These are phyloP conservation scores for Orestias chungarensis DNA, from an alignment of 2,797 vertebrate species.

Conservation along the genomic window DNA sequence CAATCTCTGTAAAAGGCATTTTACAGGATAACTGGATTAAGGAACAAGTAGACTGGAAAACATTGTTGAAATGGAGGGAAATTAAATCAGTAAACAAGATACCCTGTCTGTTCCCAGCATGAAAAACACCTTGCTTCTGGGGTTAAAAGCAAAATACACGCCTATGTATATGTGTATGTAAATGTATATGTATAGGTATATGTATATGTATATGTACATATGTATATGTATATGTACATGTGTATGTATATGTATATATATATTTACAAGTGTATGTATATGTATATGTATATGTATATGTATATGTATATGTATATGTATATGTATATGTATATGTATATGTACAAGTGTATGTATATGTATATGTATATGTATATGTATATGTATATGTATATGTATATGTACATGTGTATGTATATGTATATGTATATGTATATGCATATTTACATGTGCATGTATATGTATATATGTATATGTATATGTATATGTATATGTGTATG, in stretches of 20 bases:
- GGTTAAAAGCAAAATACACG: constrained; percentile 11
- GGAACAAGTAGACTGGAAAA: neutral
- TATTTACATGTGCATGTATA: constrained; percentile 26
- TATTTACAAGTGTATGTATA: too few species aligned
- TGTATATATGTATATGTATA: constrained; percentile 29
- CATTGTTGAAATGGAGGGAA: neutral
- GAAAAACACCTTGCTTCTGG: constrained; percentile 25
- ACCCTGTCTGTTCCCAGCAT: constrained; percentile 16
- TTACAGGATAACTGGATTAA: constrained; percentile 35
- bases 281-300: constrained; percentile 13
- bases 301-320: constrained; percentile 29
- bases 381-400: neutral
- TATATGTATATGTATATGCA: constrained; percentile 9
- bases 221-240: constrained; percentile 13
- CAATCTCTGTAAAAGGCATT: constrained; percentile 15
- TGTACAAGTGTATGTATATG: constrained; percentile 30
- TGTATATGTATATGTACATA: constrained; percentile 32
- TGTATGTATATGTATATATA: constrained; percentile 28
- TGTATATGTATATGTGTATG: neutral
- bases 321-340: constrained; percentile 2
- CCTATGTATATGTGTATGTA: neutral
- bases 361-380: constrained; percentile 36
- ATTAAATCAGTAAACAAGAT: constrained; percentile 21
- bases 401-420: constrained; percentile 34
- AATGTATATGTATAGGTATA: constrained; percentile 27